Evolutionary conservation across 2,888 invertebrate genomes (phyloP).

Genomic region (Strigamia transsilvanica): DNA sequence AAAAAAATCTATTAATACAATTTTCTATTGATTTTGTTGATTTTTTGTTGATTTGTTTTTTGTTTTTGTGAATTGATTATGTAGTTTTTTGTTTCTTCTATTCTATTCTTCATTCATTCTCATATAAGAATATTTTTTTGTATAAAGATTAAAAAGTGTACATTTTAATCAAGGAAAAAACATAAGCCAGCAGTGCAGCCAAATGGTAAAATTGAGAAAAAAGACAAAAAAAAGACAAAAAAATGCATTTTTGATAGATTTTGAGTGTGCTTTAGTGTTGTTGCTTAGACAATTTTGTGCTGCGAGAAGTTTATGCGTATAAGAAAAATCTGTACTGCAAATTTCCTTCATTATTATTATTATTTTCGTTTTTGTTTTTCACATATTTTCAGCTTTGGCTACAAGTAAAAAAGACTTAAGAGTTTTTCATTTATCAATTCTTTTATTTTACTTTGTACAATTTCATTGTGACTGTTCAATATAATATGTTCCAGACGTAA

Average conservation of each 20-base stretch:
- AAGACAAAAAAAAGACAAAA: not conserved
- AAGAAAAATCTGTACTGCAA: conserved; percentile 14
- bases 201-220: not conserved
- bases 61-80: not conserved
- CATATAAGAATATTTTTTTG: not conserved
- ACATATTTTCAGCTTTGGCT: conserved; percentile 12
- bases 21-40: not conserved
- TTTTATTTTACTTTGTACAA: conserved; percentile 32
- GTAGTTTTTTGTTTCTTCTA: not conserved
- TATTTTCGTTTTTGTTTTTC: too few relatives aligned
- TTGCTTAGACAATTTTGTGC: conserved; percentile 28
- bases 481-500: conserved; percentile 24
- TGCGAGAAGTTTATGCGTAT: conserved; percentile 3
- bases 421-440: not conserved
- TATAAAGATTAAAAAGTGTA: conserved; percentile 7
- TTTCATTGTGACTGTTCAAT: conserved; percentile 40
- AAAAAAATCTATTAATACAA: not conserved
- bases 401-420: conserved; percentile 4
- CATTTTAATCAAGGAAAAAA: conserved; percentile 24
- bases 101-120: not conserved
- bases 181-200: not conserved
- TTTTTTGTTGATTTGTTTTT: too few relatives aligned
- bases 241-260: conserved; percentile 4
- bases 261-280: conserved; percentile 39
- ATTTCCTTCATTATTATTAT: not conserved